These are phyloP conservation scores for Hyperoplus lanceolatus DNA, from an alignment of 2,797 vertebrate species.

Conservation along the genomic window DNA sequence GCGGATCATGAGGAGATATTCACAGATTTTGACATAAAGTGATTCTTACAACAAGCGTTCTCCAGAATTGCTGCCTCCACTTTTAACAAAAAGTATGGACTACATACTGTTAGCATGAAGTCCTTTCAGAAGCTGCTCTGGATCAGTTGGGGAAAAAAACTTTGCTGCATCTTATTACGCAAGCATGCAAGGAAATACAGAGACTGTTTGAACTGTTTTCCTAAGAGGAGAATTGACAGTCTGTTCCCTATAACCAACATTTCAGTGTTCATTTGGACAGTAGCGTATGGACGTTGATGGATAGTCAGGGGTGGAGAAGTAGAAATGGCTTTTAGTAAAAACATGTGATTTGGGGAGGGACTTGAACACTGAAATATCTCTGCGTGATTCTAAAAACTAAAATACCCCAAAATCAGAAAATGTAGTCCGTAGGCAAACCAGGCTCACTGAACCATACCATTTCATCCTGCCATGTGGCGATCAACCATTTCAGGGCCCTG, in stretches of 20 bases:
- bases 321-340: slow-evolving; percentile 38
- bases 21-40: too few relatives aligned
- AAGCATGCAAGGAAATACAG: slow-evolving; percentile 5
- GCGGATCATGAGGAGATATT: too few relatives aligned
- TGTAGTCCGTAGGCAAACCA: slow-evolving; percentile 17
- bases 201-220: slow-evolving; percentile 11
- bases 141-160: not conserved
- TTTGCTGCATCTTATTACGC: not conserved
- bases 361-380: slow-evolving; percentile 42
- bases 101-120: not conserved
- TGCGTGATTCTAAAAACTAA: slow-evolving; percentile 35
- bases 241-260: not conserved
- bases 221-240: too few relatives aligned
- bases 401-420: slow-evolving; percentile 41
- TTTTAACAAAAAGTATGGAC: not conserved
- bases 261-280: slow-evolving; percentile 10
- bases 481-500: slow-evolving; percentile 24
- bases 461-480: slow-evolving; percentile 32
- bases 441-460: slow-evolving; percentile 32
- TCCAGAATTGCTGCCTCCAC: not conserved
- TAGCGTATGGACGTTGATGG: not conserved
- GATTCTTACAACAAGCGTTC: too few relatives aligned
- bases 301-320: not conserved
- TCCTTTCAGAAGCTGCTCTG: slow-evolving; percentile 16
- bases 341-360: slow-evolving; percentile 32